These are phyloP conservation scores for Serranus cabrilla DNA, from an alignment of 2,797 vertebrate species.

Conservation along the genomic window DNA sequence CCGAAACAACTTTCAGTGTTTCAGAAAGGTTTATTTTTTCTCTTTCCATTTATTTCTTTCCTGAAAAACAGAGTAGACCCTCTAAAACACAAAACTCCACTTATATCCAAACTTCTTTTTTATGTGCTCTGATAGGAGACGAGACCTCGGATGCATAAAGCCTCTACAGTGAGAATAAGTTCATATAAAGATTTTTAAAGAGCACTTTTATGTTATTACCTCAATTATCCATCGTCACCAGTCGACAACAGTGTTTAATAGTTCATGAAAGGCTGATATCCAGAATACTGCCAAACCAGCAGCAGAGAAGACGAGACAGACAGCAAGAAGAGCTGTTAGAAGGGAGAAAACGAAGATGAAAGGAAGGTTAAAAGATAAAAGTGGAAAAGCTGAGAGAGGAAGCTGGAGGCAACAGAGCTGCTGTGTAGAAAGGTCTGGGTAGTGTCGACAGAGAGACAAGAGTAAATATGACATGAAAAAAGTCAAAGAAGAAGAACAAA, in stretches of 20 bases:
- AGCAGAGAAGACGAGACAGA: slow-evolving; percentile 20
- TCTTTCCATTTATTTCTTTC: slow-evolving; percentile 5
- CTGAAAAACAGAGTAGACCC: not conserved
- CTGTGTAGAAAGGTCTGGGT: not conserved
- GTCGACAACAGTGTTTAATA: not conserved
- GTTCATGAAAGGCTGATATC: not conserved
- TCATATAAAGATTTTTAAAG: slow-evolving; percentile 7
- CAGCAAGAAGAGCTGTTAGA: slow-evolving; percentile 3
- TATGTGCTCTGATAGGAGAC: not conserved
- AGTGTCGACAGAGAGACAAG: not conserved
- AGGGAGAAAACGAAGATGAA: not conserved
- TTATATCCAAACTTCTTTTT: slow-evolving; percentile 20
- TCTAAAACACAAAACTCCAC: slow-evolving; percentile 6
- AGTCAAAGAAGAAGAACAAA: slow-evolving; percentile 15
- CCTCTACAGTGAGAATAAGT: slow-evolving; percentile 14
- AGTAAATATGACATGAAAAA: not conserved
- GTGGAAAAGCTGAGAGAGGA: slow-evolving; percentile 4
- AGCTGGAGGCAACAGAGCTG: slow-evolving; percentile 4
- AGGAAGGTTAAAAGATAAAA: not conserved
- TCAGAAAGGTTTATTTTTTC: not conserved
- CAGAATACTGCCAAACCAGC: slow-evolving; percentile 34
- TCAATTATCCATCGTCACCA: not conserved
- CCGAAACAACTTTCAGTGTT: slow-evolving; percentile 14
- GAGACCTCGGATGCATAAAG: not conserved
- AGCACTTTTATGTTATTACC: slow-evolving; percentile 15